Evolutionary conservation across 2,888 invertebrate species (phyloP).

Genomic region (Dioctria rufipes): DNA sequence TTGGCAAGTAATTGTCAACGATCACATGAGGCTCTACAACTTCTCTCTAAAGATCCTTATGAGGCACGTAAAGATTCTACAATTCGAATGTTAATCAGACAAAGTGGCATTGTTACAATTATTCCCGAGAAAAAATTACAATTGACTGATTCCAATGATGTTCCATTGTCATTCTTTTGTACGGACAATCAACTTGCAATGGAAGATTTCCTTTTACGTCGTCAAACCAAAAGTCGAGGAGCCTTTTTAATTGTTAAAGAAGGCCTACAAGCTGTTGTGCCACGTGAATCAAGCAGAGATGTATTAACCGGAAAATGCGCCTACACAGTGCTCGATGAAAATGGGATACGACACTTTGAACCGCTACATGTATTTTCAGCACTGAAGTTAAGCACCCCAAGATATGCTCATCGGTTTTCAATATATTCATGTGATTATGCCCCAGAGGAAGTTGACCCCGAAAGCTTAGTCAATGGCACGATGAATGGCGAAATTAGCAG

Average conservation of each 20-base stretch:
- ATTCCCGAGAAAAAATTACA: slow-evolving; percentile 76
- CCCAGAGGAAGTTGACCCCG: slow-evolving; percentile 48
- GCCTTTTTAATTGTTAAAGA: slow-evolving; percentile 80
- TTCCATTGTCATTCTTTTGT: slow-evolving; percentile 79
- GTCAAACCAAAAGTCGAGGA: slow-evolving; percentile 73
- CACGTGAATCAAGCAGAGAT: slow-evolving; percentile 81
- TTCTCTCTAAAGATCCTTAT: slow-evolving; percentile 78
- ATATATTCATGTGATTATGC: slow-evolving; percentile 77
- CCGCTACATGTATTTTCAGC: slow-evolving; percentile 83
- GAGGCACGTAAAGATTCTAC: slow-evolving; percentile 80
- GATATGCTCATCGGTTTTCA: slow-evolving; percentile 76
- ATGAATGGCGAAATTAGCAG: background rate
- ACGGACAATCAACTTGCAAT: slow-evolving; percentile 82
- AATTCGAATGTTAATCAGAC: slow-evolving; percentile 79
- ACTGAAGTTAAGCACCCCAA: slow-evolving; percentile 77
- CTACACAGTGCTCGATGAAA: slow-evolving; percentile 84
- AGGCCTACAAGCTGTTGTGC: slow-evolving; percentile 83
- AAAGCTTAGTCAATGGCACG: background rate
- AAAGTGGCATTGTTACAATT: slow-evolving; percentile 81
- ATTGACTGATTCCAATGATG: slow-evolving; percentile 78
- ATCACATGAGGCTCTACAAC: slow-evolving; percentile 75
- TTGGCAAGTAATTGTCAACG: slow-evolving; percentile 79
- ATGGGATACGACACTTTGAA: slow-evolving; percentile 82
- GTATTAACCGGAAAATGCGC: slow-evolving; percentile 83
- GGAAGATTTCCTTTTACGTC: slow-evolving; percentile 80